Conservation (phyloP, 2,113 vertebrate genomes). For the Ariopsis seemanni region DNA sequence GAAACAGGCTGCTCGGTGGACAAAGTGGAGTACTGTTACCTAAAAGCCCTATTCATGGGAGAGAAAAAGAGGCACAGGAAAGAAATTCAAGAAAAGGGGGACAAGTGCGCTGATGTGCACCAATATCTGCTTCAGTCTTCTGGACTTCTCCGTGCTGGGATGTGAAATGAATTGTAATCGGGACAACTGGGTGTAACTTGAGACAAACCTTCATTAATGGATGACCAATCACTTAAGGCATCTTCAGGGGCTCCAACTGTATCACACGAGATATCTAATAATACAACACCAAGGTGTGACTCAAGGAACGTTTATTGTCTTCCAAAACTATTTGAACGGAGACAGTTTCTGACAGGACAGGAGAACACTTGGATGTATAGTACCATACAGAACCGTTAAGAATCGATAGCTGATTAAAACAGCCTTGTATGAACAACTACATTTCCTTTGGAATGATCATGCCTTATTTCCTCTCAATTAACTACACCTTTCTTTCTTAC, state of each 20-base stretch:
- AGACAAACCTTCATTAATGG: neutral
- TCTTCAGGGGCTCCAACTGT: neutral
- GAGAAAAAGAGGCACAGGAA: neutral
- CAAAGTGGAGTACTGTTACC: constrained; percentile 24
- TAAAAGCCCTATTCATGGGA: neutral
- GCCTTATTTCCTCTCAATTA: neutral
- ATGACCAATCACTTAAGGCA: constrained; percentile 11
- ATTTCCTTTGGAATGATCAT: neutral
- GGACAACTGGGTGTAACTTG: constrained; percentile 12
- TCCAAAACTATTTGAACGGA: neutral
- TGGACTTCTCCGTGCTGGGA: neutral
- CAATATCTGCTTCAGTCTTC: neutral
- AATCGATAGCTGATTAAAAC: no score
- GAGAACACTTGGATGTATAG: neutral
- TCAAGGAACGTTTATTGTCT: neutral
- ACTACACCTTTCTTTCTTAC: neutral
- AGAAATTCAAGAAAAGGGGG: constrained; percentile 1
- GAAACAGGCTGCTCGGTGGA: neutral
- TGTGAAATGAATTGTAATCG: neutral
- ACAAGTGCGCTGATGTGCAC: neutral
- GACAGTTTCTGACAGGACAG: neutral
- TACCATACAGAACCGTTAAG: neutral
- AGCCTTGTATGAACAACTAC: neutral
- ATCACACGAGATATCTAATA: constrained; percentile 12
- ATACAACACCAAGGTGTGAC: constrained; percentile 36